Conservation (phyloP, 2,113 vertebrate genomes). For the Spheniscus mendiculus region DNA sequence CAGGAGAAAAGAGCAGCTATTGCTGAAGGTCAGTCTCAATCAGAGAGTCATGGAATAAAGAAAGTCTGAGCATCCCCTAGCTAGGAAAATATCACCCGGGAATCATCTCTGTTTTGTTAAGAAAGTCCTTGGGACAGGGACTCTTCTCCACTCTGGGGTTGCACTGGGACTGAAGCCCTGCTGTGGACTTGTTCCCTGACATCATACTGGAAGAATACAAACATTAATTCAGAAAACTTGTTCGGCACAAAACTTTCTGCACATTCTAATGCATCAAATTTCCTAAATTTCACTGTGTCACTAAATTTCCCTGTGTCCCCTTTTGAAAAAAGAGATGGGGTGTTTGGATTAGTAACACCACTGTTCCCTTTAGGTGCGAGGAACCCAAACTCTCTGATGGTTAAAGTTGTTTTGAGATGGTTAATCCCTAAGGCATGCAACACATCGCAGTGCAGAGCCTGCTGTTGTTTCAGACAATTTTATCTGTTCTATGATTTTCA, state of each 20-base stretch:
- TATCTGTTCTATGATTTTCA: background rate
- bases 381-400: background rate
- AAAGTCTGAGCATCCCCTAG: background rate
- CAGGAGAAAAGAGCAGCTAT: background rate
- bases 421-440: fast-evolving
- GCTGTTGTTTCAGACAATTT: background rate
- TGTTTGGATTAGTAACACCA: background rate
- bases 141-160: background rate
- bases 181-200: background rate
- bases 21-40: background rate
- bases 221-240: fast-evolving
- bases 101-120: background rate
- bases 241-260: background rate
- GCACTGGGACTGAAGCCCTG: background rate
- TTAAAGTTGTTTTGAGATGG: background rate
- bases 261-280: background rate
- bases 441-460: fast-evolving
- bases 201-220: background rate
- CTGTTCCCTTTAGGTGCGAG: fast-evolving
- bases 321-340: fast-evolving
- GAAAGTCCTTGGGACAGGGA: background rate
- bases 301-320: background rate
- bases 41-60: background rate
- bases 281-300: too few relatives aligned
- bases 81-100: background rate